phyloP scores from a whole-genome alignment of 2,113 vertebrate genomes.

The Hystrix cristata region DNA sequence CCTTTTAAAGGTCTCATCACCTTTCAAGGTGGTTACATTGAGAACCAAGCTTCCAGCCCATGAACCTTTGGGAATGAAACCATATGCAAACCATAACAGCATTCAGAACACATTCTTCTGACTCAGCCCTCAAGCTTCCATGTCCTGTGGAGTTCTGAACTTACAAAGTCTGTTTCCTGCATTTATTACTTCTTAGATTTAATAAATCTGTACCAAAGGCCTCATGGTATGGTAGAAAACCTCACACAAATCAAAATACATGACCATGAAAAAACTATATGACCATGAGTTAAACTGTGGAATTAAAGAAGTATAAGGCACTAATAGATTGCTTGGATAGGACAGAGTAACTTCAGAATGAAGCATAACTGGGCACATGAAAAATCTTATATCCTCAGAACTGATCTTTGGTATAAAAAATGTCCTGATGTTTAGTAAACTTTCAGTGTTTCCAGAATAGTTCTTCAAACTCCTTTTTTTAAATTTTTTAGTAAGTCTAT shows the following conservation, averaged over 20 bases:
- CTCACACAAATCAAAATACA: background rate
- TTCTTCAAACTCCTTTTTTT: background rate
- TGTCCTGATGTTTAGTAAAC: background rate
- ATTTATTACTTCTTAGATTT: background rate
- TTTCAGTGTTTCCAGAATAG: background rate
- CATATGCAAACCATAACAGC: background rate
- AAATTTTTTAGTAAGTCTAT: background rate
- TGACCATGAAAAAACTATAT: background rate
- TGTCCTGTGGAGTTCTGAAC: background rate
- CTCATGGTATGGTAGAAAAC: background rate
- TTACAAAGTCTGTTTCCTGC: background rate
- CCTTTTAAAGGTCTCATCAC: background rate
- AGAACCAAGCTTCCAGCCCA: background rate
- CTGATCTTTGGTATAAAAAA: background rate
- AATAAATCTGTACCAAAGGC: background rate
- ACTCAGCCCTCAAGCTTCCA: background rate
- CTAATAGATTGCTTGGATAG: background rate
- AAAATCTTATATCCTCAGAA: background rate
- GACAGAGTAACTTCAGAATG: background rate
- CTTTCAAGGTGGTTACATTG: background rate
- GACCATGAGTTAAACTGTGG: background rate
- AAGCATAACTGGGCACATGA: background rate
- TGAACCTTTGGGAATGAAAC: background rate
- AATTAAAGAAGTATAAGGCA: background rate
- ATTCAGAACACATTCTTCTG: background rate